phyloP scores from a whole-genome alignment of 2,888 invertebrate genomes.

The Sisyra nigra region DNA sequence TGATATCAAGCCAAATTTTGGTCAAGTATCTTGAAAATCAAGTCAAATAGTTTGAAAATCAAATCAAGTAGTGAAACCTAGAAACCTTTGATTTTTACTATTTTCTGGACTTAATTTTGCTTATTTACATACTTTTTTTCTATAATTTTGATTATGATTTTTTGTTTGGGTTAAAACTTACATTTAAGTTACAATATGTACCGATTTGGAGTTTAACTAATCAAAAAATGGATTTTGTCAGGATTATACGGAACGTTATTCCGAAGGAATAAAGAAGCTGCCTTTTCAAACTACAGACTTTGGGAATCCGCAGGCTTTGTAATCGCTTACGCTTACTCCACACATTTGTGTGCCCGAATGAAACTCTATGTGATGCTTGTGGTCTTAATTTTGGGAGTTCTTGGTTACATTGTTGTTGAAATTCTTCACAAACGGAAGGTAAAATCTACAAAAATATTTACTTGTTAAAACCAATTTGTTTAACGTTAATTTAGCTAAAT shows the following conservation, averaged over 20 bases:
- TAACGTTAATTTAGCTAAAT: background rate
- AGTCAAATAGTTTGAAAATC: too few relatives aligned
- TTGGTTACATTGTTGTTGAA: conserved; percentile 68
- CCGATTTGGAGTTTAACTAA: background rate
- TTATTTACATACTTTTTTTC: too few relatives aligned
- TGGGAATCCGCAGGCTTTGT: conserved; percentile 88
- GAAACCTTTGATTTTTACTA: too few relatives aligned
- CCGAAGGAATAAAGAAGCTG: conserved; percentile 78
- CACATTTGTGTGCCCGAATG: conserved; percentile 68
- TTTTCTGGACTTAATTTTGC: too few relatives aligned
- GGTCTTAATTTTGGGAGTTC: conserved; percentile 55
- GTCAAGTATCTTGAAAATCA: too few relatives aligned
- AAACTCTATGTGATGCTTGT: conserved; percentile 72
- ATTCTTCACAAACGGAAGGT: conserved; percentile 70
- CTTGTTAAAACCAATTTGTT: background rate
- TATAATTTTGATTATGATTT: too few relatives aligned
- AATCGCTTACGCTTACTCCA: conserved; percentile 77
- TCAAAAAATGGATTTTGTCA: conserved; percentile 25
- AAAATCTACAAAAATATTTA: conserved; percentile 13
- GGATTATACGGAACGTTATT: conserved; percentile 76
- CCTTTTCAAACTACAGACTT: conserved; percentile 78
- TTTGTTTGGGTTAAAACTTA: too few relatives aligned
- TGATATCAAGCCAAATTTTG: too few relatives aligned
- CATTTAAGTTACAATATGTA: too few relatives aligned
- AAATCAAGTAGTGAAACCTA: too few relatives aligned